These are phyloP conservation scores for Toxotes chatareus DNA, from an alignment of 2,113 vertebrate species.

Conservation along the genomic window DNA sequence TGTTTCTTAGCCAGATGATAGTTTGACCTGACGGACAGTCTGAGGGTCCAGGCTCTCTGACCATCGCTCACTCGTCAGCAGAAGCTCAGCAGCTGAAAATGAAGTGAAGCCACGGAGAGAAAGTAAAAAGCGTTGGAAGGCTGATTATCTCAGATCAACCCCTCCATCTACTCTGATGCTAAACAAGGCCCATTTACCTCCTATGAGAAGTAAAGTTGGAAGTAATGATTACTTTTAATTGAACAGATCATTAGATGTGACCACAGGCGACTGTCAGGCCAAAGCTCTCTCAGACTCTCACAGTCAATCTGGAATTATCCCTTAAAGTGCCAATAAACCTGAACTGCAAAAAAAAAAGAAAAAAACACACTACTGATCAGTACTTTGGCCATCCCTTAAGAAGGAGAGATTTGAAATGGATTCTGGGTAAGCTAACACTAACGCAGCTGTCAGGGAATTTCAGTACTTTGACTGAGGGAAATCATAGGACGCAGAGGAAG, in stretches of 20 bases:
- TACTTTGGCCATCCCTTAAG: too few relatives aligned
- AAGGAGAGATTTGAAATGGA: too few relatives aligned
- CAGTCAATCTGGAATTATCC: constrained; percentile 30
- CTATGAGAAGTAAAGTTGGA: not conserved
- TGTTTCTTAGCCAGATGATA: constrained; percentile 20
- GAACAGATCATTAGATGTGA: not conserved
- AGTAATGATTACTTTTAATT: not conserved
- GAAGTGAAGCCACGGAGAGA: constrained; percentile 2
- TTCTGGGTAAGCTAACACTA: too few relatives aligned
- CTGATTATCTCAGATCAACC: not conserved
- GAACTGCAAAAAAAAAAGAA: constrained; percentile 29
- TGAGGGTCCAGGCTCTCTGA: not conserved
- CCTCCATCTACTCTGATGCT: not conserved
- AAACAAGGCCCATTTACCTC: not conserved
- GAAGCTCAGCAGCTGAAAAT: not conserved
- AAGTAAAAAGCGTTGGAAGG: not conserved
- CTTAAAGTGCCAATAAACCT: constrained; percentile 78
- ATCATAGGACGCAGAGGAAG: too few relatives aligned
- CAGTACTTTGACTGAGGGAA: too few relatives aligned
- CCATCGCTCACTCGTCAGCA: not conserved
- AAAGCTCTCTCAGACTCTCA: constrained; percentile 14
- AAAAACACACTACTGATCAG: too few relatives aligned
- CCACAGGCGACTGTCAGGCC: constrained; percentile 23
- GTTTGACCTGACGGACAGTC: constrained; percentile 28
- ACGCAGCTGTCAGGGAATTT: too few relatives aligned